These are phyloP conservation scores for Pectinophora gossypiella DNA, from an alignment of 1,140 invertebrate genomes.

Conservation along the genomic window DNA sequence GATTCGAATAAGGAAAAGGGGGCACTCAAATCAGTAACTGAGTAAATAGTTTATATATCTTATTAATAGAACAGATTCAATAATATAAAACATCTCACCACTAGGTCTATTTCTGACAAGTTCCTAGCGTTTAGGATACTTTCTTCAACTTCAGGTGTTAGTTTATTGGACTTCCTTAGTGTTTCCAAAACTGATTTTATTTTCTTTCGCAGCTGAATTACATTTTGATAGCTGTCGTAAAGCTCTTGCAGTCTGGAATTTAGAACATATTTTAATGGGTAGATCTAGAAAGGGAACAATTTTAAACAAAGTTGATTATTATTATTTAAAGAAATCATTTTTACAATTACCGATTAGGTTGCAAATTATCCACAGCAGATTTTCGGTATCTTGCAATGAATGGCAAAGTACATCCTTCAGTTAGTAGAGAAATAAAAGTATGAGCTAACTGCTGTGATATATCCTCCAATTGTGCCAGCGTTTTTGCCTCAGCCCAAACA, in stretches of 20 bases:
- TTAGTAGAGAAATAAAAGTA: slow-evolving; percentile 58
- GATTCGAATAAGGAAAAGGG: too few species aligned
- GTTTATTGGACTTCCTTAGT: slow-evolving; percentile 53
- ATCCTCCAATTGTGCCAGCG: slow-evolving; percentile 52
- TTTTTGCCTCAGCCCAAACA: slow-evolving; percentile 54
- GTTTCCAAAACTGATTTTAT: slow-evolving; percentile 53
- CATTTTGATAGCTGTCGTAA: slow-evolving; percentile 59
- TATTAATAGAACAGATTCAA: too few species aligned
- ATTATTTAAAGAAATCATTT: too few species aligned
- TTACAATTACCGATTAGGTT: slow-evolving; percentile 58
- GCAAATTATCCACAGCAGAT: slow-evolving; percentile 55
- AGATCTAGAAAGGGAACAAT: too few species aligned
- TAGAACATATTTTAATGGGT: too few species aligned
- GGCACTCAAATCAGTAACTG: too few species aligned
- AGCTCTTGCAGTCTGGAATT: slow-evolving; percentile 53
- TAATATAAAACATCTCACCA: slow-evolving; percentile 46
- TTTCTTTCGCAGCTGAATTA: slow-evolving; percentile 58
- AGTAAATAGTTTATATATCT: too few species aligned
- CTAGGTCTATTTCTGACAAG: slow-evolving; percentile 56
- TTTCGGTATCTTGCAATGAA: slow-evolving; percentile 73
- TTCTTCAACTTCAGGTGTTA: slow-evolving; percentile 51
- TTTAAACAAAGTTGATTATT: too few species aligned
- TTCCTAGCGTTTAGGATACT: slow-evolving; percentile 58
- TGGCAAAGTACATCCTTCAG: slow-evolving; percentile 67
- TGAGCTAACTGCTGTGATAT: slow-evolving; percentile 41